Evolutionary conservation across 2,888 invertebrate species (phyloP).

Genomic region (Cecidostiba fungosa): DNA sequence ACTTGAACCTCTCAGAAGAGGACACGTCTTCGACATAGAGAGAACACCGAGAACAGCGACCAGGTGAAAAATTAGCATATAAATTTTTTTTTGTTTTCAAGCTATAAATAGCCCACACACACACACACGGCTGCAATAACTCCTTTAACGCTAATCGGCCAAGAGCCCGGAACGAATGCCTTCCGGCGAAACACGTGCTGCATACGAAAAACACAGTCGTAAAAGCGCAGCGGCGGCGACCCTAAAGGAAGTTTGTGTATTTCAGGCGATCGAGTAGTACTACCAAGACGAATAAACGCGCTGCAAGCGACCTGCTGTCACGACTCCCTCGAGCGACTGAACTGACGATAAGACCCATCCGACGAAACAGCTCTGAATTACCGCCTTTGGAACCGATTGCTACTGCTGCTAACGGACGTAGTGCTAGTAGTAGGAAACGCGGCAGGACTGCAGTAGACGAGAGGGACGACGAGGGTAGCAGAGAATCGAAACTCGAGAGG

Average conservation of each 20-base stretch:
- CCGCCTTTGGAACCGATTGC: constrained; percentile 49
- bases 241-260: not conserved
- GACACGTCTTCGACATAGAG: constrained; percentile 36
- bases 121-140: constrained; percentile 37
- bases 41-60: constrained; percentile 18
- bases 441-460: not conserved
- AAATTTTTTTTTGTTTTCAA: too few relatives aligned
- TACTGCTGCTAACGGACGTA: constrained; percentile 15
- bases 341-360: constrained; percentile 66
- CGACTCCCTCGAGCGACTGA: constrained; percentile 69
- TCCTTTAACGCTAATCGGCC: constrained; percentile 57
- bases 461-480: constrained; percentile 39
- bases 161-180: constrained; percentile 58
- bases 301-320: constrained; percentile 55
- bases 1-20: constrained; percentile 21
- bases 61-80: not conserved
- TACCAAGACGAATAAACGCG: constrained; percentile 39
- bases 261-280: constrained; percentile 38
- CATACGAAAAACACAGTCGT: not conserved
- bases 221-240: not conserved
- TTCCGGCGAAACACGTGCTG: constrained; percentile 57
- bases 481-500: constrained; percentile 67
- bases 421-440: not conserved
- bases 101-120: not conserved
- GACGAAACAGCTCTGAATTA: not conserved